Evolutionary conservation across 2,888 invertebrate genomes (phyloP), one percentile per base, ranked within the genome.

Genomic region (Drosophila mulleri): DNA sequence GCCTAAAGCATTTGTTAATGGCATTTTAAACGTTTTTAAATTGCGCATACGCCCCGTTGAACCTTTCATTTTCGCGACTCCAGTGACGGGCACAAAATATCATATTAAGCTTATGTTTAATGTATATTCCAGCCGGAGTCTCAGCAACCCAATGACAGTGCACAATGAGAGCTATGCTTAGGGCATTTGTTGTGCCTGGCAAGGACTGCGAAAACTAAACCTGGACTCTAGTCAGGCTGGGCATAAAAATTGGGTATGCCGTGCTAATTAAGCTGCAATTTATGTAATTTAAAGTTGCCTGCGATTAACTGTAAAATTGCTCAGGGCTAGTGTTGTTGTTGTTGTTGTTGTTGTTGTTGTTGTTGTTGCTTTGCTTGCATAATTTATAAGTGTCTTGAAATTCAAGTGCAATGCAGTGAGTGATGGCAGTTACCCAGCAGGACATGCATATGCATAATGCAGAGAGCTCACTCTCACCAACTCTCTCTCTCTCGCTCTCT

Each of bases 11-110:
- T 69, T 89, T 76, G 85, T 76, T 86, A 89, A 89, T 89, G 88
- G 62, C 78, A 75, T 89, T 86, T 87, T 88, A 89, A 89, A 88
- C 81, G 89, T 37, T 86, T 88, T 88, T 68, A 80, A 86, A 86
- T 89, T 86, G 75, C 89, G 82, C 67, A 82, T 84, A 84, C 89
- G 85, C 85, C 78, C 72, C 82, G 60, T 60, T 62, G 16, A 80
- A 61, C 72, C 64, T 68, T 65, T 71, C 58, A 81, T 72, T 71
- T 72, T 48, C n/a, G 63, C 48, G 3, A 56, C 29, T 44, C 20
- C 39, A 61, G 64, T 37, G 48, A 41, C 47, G 18, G 29, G 32
- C 56, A 35, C 26, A 16, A 42, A 41, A n/a, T 16, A n/a, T 29
- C 44, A 26, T 7, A 48, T 63, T 26, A 37, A 35, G 50, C 45